Evolutionary conservation across 1,140 invertebrate species (phyloP), one percentile per base, ranked within the genome.

Genomic region (Gryon sp.): DNA sequence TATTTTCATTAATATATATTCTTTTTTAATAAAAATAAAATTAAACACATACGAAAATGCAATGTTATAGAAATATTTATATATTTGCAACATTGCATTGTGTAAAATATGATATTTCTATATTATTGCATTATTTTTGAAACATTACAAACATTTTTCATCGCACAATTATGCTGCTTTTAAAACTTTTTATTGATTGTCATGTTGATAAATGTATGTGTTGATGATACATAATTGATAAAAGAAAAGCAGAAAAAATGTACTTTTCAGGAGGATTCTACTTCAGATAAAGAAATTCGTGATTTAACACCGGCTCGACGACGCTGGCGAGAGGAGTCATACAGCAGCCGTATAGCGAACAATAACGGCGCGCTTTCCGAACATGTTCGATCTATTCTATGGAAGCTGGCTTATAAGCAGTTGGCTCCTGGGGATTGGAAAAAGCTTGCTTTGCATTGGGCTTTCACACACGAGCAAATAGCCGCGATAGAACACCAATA

Each of bases 401-500:
- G 91, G 90, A 92, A 90, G 83, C 76, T 94, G 28, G 91, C 93
- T n/a, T 92, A 92, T 45, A 93, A 93, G 80, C 91, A 94, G 63
- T 83, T 95, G 19, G 90, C 89, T 20, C 89, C 90, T 0, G 90
- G 88, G 0, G 93, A 95, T 79, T 95, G 93, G 93, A 94, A 93
- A 81, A 90, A 90, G 66, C 87, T 95, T 11, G 93, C 93, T 1
- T 81, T 90, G 12, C 90, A 93, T 68, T 94, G 93, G 93, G 90
- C 91, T 20, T 94, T 95, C 82, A 93, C 92, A 0, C 89, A 92
- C 34, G 93, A 94, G 32, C 93, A 94, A 80, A 92, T 94, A 28
- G 90, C 89, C 73, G 92, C 93, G 8, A 94, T 95, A 65, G 93
- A 94, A 84, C 93, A 94, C 82, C 93, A 95, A 80, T 94, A 94